Conservation (phyloP, 2,113 vertebrate species). For the Neotragus moschatus region DNA sequence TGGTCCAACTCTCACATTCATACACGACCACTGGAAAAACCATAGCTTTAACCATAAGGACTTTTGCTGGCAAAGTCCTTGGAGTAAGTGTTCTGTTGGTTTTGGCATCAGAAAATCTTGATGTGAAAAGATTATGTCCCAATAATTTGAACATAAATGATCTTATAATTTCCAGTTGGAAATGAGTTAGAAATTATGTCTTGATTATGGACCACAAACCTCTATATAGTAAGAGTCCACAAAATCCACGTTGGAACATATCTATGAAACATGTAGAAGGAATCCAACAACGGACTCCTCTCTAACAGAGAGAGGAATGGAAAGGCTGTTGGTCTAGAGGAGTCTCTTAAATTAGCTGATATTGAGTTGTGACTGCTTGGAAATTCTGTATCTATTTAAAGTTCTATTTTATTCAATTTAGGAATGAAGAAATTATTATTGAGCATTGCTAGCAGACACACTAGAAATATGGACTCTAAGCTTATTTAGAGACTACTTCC, state of each 20-base stretch:
- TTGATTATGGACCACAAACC: background rate
- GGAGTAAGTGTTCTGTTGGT: background rate
- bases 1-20: background rate
- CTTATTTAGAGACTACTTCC: background rate
- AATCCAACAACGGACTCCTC: background rate
- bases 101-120: background rate
- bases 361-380: background rate
- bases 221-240: background rate
- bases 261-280: background rate
- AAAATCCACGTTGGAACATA: background rate
- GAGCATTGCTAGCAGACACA: background rate
- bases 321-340: background rate
- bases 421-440: background rate
- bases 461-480: background rate
- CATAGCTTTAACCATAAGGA: background rate
- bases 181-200: background rate
- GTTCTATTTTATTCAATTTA: background rate
- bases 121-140: background rate
- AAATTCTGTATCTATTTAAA: background rate
- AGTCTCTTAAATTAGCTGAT: background rate
- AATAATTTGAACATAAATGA: background rate
- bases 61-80: background rate
- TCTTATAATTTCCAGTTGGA: background rate
- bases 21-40: background rate
- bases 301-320: background rate